Conservation (phyloP, 2,113 vertebrate genomes). For the Terrapene triunguis region DNA sequence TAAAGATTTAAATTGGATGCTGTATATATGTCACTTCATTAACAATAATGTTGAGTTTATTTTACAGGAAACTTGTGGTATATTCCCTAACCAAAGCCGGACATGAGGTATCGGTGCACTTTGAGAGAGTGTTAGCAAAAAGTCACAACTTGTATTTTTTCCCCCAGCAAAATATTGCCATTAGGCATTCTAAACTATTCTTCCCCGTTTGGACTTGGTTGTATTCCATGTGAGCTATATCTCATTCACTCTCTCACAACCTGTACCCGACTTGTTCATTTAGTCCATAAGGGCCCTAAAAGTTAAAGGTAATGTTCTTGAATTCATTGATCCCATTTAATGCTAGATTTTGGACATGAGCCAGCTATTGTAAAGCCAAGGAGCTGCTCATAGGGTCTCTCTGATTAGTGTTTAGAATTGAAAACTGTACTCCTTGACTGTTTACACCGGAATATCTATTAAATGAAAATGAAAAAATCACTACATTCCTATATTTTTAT, state of each 20-base stretch:
- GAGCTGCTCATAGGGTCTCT: not conserved
- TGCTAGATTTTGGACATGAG: not conserved
- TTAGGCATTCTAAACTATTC: not conserved
- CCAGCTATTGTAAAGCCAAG: not conserved
- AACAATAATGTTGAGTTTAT: not conserved
- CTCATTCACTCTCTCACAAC: not conserved
- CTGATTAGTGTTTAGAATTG: fast-evolving
- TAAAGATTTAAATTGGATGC: fast-evolving
- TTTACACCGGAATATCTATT: not conserved
- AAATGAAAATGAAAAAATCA: not conserved
- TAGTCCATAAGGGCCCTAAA: fast-evolving
- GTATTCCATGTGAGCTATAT: not conserved
- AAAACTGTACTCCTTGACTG: not conserved
- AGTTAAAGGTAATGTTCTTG: not conserved
- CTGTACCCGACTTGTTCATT: not conserved
- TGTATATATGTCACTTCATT: not conserved
- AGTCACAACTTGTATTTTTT: fast-evolving
- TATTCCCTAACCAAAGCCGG: not conserved
- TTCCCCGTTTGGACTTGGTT: fast-evolving
- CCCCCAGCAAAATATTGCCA: not conserved
- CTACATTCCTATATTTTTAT: fast-evolving
- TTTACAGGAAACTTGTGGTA: not conserved
- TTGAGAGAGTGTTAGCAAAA: not conserved
- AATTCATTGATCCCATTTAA: not conserved
- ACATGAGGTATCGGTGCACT: not conserved